These are phyloP conservation scores for Drosophila helvetica DNA, from an alignment of 2,888 invertebrate genomes.

Conservation along the genomic window DNA sequence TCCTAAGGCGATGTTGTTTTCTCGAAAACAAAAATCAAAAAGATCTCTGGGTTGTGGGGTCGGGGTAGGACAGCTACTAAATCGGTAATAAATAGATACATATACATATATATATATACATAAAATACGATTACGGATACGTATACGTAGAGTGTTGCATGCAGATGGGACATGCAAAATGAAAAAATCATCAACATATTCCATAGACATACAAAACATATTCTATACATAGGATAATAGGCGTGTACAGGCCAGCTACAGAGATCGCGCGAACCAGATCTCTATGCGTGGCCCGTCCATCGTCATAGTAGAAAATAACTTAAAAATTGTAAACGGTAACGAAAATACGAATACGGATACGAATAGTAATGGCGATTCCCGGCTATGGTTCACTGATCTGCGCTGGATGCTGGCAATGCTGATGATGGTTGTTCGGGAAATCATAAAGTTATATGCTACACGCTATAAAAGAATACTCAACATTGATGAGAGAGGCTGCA, in stretches of 20 bases:
- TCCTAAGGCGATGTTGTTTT: slow-evolving; percentile 50
- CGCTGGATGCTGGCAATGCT: slow-evolving; percentile 23
- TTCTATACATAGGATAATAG: slow-evolving; percentile 28
- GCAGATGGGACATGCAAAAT: slow-evolving; percentile 65
- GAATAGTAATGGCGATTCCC: slow-evolving; percentile 33
- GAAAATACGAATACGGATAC: slow-evolving; percentile 24
- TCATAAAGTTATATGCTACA: slow-evolving; percentile 46
- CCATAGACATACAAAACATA: slow-evolving; percentile 40
- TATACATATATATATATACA: slow-evolving; percentile 24
- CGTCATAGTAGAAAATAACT: slow-evolving; percentile 17
- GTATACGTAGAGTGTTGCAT: slow-evolving; percentile 59
- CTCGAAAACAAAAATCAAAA: slow-evolving; percentile 66
- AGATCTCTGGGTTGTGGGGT: slow-evolving; percentile 12
- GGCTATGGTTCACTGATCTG: slow-evolving; percentile 40
- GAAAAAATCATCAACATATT: slow-evolving; percentile 38
- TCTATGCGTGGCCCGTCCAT: neutral
- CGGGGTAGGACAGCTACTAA: neutral
- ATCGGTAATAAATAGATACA: neutral
- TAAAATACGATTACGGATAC: slow-evolving; percentile 52
- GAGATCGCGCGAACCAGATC: neutral
- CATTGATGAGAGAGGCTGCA: slow-evolving; percentile 44
- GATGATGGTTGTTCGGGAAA: slow-evolving; percentile 35
- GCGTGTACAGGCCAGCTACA: slow-evolving; percentile 29
- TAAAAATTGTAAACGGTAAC: slow-evolving; percentile 18
- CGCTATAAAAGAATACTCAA: slow-evolving; percentile 43